These are phyloP conservation scores for Crax fasciolata DNA, from an alignment of 2,797 vertebrate species.

Conservation along the genomic window DNA sequence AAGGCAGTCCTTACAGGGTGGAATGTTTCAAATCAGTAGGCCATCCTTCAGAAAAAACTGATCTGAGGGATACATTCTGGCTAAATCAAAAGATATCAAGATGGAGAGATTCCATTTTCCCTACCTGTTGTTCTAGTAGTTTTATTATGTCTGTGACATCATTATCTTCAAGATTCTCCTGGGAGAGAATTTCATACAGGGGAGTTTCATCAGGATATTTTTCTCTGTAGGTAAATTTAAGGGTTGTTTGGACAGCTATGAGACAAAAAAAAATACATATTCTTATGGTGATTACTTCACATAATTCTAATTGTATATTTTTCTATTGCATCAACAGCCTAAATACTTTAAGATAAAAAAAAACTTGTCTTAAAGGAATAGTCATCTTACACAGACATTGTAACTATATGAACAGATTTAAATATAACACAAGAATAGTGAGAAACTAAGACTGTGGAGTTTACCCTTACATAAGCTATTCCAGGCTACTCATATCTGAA, in stretches of 20 bases:
- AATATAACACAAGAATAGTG: background rate
- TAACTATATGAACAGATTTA: background rate
- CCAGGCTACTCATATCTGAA: background rate
- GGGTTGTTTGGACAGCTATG: slow-evolving; percentile 89
- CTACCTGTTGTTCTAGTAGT: slow-evolving; percentile 92
- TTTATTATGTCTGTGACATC: slow-evolving; percentile 88
- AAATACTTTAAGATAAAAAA: background rate
- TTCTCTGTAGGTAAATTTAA: slow-evolving; percentile 97
- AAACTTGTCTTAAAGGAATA: background rate
- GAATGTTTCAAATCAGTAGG: background rate
- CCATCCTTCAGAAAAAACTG: background rate
- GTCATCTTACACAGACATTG: background rate
- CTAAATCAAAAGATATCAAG: background rate
- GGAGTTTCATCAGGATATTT: slow-evolving; percentile 95
- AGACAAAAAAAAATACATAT: slow-evolving; percentile 39
- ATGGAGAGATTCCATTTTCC: slow-evolving; percentile 10
- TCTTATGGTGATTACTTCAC: background rate
- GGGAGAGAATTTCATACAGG: slow-evolving; percentile 92
- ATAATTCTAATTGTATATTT: background rate
- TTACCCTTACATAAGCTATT: background rate
- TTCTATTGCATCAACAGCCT: background rate
- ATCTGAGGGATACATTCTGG: background rate
- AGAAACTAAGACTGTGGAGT: background rate
- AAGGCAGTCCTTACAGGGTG: background rate
- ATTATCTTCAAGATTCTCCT: slow-evolving; percentile 93